Evolutionary conservation across 1,140 invertebrate species (phyloP).

Genomic region (Euwallacea fornicatus): DNA sequence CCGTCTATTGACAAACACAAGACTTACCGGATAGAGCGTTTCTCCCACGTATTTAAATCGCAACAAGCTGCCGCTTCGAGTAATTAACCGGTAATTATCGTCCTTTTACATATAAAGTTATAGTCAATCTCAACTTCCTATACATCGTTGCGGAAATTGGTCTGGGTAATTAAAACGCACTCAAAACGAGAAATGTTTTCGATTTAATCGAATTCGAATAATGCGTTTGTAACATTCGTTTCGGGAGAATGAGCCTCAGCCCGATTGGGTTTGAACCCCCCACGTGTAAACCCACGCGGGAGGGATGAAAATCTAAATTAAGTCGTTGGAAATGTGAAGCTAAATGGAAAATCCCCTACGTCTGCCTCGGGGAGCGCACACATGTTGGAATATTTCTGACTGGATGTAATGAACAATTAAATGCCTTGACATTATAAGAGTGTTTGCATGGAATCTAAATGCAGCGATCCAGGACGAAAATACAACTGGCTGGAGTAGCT

Average conservation of each 20-base stretch:
- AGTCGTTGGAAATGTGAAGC: constrained; percentile 15
- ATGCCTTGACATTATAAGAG: neutral
- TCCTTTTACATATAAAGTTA: constrained; percentile 18
- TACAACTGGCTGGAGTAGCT: no score
- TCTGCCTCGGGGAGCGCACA: neutral
- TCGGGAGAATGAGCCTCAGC: neutral
- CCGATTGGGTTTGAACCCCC: neutral
- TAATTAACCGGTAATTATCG: constrained; percentile 20
- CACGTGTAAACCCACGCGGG: neutral
- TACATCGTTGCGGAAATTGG: constrained; percentile 10
- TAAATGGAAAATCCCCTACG: constrained; percentile 10
- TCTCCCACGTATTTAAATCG: constrained; percentile 27
- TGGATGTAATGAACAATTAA: neutral
- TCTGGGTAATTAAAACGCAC: neutral
- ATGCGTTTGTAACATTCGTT: neutral
- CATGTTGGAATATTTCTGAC: neutral
- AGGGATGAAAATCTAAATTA: constrained; percentile 21
- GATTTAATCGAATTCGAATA: neutral
- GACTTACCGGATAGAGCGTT: constrained; percentile 19
- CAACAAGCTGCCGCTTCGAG: constrained; percentile 16
- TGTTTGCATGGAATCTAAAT: no score
- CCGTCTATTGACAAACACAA: constrained; percentile 12
- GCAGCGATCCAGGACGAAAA: no score
- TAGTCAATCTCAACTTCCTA: constrained; percentile 17
- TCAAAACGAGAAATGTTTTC: neutral